phyloP scores from a whole-genome alignment of 2,888 invertebrate species.

The Petrolisthes manimaculis region DNA sequence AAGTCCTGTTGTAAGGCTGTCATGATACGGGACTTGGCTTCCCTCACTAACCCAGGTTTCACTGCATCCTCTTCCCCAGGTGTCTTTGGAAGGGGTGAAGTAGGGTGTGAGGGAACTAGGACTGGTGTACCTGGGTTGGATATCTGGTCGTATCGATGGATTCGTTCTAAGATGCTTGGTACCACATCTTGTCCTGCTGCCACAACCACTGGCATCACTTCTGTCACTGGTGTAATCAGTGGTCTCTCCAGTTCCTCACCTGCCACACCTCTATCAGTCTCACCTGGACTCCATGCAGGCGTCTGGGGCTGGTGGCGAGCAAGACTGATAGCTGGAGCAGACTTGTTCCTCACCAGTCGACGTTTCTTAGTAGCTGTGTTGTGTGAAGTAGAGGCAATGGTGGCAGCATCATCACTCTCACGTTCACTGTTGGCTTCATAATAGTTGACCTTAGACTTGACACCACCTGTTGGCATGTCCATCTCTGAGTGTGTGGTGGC shows the following conservation, averaged over 20 bases:
- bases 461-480: constrained; percentile 11
- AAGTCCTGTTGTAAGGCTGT: constrained; percentile 38
- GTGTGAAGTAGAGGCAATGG: not conserved
- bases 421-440: constrained; percentile 42
- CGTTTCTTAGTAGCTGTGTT: constrained; percentile 16
- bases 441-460: constrained; percentile 44
- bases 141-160: constrained; percentile 38
- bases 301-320: not conserved
- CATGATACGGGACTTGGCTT: constrained; percentile 38
- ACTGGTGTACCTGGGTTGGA: not conserved
- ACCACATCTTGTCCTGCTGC: not conserved
- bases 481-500: constrained; percentile 21
- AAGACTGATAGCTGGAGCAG: not conserved
- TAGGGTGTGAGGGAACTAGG: not conserved
- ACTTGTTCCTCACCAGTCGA: constrained; percentile 35
- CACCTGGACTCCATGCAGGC: not conserved
- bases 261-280: not conserved
- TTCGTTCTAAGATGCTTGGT: constrained; percentile 38
- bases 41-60: constrained; percentile 49
- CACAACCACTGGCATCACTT: not conserved
- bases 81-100: not conserved
- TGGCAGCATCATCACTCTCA: not conserved
- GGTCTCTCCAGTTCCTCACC: constrained; percentile 37
- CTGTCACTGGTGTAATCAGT: constrained; percentile 24
- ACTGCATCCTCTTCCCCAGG: constrained; percentile 18